phyloP scores from a whole-genome alignment of 2,797 vertebrate species.

The Emydoidea blandingii region DNA sequence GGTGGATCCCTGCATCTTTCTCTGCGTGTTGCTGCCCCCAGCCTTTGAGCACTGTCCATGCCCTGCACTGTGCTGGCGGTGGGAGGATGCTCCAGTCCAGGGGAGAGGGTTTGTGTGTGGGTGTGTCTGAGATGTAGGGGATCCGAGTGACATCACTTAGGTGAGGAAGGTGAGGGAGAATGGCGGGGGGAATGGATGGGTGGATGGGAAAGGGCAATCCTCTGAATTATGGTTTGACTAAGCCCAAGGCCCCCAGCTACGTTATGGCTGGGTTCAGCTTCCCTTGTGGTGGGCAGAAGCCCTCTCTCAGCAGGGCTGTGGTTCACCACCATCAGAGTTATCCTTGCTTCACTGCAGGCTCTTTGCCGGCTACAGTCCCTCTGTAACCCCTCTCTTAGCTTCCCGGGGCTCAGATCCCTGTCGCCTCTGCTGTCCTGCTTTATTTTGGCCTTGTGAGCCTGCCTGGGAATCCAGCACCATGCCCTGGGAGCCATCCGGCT shows the following conservation, averaged over 20 bases:
- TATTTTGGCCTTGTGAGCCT: conserved; percentile 69
- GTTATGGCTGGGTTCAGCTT: background rate
- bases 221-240: background rate
- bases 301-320: background rate
- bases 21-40: background rate
- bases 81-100: background rate
- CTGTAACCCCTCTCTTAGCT: background rate
- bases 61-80: background rate
- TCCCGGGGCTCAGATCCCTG: background rate
- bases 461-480: conserved; percentile 49
- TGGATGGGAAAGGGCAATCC: background rate
- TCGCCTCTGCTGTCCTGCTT: conserved; percentile 32
- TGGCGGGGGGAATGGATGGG: no score
- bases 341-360: background rate
- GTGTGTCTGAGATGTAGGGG: background rate
- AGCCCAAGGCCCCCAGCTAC: background rate
- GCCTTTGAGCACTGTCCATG: background rate
- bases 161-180: background rate
- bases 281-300: background rate
- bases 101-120: no score
- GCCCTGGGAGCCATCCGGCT: background rate
- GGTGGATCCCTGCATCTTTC: background rate
- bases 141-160: background rate
- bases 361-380: background rate
- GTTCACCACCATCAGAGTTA: background rate